phyloP scores from a whole-genome alignment of 2,797 vertebrate genomes.

The Cuniculus paca region DNA sequence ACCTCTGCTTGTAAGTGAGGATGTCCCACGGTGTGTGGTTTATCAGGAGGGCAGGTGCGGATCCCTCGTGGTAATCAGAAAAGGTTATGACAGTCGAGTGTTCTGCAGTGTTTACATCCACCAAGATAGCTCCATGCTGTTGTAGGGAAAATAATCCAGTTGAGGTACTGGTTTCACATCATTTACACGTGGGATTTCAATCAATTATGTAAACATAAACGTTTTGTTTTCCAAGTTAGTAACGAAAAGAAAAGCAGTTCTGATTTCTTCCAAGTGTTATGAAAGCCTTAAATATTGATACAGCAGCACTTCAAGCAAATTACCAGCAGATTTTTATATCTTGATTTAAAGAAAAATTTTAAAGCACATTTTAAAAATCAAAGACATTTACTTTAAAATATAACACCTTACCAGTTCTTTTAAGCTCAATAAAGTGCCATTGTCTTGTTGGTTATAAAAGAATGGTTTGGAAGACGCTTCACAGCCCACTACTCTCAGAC shows the following conservation, averaged over 20 bases:
- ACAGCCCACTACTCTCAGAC: conserved; percentile 93
- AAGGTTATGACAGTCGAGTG: conserved; percentile 95
- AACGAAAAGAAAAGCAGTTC: conserved; percentile 33
- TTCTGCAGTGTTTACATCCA: conserved; percentile 94
- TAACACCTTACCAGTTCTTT: conserved; percentile 91
- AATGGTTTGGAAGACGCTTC: conserved; percentile 93
- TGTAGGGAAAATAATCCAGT: neutral
- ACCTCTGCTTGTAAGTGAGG: conserved; percentile 95
- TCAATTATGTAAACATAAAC: conserved; percentile 39
- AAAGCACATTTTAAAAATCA: conserved; percentile 49
- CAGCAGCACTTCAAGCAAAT: neutral
- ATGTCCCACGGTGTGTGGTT: conserved; percentile 93
- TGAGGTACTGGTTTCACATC: neutral
- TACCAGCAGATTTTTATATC: conserved; percentile 44
- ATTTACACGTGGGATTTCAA: neutral
- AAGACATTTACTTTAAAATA: conserved; percentile 34
- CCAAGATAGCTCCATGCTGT: conserved; percentile 94
- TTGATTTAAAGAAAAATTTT: conserved; percentile 25
- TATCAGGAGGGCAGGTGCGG: conserved; percentile 95
- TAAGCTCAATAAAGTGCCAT: conserved; percentile 94
- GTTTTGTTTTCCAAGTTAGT: conserved; percentile 18
- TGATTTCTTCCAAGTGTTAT: neutral
- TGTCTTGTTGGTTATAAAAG: conserved; percentile 94
- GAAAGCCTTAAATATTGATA: neutral
- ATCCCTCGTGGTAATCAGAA: conserved; percentile 95